Evolutionary conservation across 37 sponge, comb jelly and placozoan species (phyloP).

Genomic region (Eunapius fragilis): DNA sequence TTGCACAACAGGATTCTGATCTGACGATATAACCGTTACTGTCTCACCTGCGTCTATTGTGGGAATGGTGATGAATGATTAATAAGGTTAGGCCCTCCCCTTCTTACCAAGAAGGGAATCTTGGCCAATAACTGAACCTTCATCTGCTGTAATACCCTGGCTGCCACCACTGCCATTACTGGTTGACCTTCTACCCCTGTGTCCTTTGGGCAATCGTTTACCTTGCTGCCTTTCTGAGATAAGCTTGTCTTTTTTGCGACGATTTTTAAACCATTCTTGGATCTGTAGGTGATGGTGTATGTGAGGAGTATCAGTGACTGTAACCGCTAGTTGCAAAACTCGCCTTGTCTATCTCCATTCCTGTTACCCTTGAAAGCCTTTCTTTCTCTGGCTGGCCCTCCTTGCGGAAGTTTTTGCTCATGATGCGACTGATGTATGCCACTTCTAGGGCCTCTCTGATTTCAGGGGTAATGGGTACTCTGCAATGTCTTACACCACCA

Average conservation of each 20-base stretch:
- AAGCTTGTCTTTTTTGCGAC: conserved; percentile 74
- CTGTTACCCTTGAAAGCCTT: conserved; percentile 68
- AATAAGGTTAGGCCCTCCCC: neutral
- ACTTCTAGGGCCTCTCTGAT: conserved; percentile 73
- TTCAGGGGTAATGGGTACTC: conserved; percentile 65
- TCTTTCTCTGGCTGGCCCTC: conserved; percentile 87
- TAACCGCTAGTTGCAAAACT: neutral
- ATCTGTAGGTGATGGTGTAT: conserved; percentile 3
- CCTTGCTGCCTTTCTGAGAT: conserved; percentile 10
- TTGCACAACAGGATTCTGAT: neutral
- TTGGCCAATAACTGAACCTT: neutral
- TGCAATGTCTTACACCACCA: conserved; percentile 49
- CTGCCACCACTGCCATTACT: neutral
- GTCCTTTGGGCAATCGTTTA: conserved; percentile 11
- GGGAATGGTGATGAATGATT: neutral
- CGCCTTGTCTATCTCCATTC: conserved; percentile 64
- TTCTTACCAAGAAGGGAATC: neutral
- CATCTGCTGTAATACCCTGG: neutral
- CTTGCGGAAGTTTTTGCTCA: conserved; percentile 75
- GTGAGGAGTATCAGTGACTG: neutral
- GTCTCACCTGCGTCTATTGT: neutral
- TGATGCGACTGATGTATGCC: conserved; percentile 75
- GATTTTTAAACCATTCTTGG: conserved; percentile 84
- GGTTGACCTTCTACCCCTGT: conserved; percentile 16
- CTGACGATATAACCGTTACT: neutral